Base-by-base conservation (phyloP, 1,140 invertebrate genomes). In the Drosophila orena region DNA sequence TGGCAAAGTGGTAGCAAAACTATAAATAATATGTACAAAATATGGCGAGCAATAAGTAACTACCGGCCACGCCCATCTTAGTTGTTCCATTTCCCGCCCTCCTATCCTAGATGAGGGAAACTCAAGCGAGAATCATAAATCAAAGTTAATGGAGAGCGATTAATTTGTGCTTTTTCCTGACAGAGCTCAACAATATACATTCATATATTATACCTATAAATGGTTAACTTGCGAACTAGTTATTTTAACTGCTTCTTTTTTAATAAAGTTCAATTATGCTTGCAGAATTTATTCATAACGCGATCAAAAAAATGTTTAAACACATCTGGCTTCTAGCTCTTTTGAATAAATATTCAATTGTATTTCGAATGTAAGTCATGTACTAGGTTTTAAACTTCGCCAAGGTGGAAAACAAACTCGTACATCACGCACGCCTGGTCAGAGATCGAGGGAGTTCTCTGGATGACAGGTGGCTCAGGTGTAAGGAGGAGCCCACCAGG, bases 1-100 rank as follows among this genome's bases (percentile, higher is more conserved):
- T 30, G 55, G 46, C 30, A 27, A 49, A 64, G 42, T 24, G 43
- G 59, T 49, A 74, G 59, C 47, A 66, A 75, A 85, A 86, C 81
- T 85, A 85, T 86, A 86, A 85, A 85, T 85, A 85, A 85, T 85
- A 72, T 61, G 62, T 57, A 61, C 50, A 66, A 86, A 85, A 77
- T 86, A 86, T 86, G 81, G 61, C 55, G 20, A 65, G 43, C 49
- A 59, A 54, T 72, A 54, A 80, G 54, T 69, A 85, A 72, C 79
- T 64, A 38, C 47, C 27, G 15, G 43, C 58, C 81, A 61, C 72
- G 49, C 81, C 81, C 65, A 47, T 37, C 10, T 50, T 66, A 42
- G 6, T 40, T 56, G 2, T 11, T 43, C 17, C 46, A 35, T 38
- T 22, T 10, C 38, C 43, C 38, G 27, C 53, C 50, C 37, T 15